A percentile compares a stretch with the other conserved stretches of the same genome.
These are phyloP conservation scores for Alitta virens DNA, from an alignment of 2,888 invertebrate genomes.

Conservation along the genomic window DNA sequence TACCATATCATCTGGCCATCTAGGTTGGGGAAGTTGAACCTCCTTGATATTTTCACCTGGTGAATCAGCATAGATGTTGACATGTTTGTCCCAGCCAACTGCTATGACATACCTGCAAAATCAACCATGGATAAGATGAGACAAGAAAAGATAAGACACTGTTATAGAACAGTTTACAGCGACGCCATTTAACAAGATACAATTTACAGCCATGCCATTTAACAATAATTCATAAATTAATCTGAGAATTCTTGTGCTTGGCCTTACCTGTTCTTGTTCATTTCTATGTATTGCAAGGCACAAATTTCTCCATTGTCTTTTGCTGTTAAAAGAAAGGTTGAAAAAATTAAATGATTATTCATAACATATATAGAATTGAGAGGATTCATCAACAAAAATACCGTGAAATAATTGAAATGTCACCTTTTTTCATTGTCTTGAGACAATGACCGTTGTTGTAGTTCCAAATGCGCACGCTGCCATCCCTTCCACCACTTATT, in stretches of 20 bases:
- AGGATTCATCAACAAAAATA: no score
- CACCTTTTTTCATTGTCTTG: constrained; percentile 38
- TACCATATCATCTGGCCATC: constrained; percentile 55
- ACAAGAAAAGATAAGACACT: no score
- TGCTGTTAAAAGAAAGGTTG: constrained; percentile 35
- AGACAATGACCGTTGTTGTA: constrained; percentile 58
- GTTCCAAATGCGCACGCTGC: constrained; percentile 55
- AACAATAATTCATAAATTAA: no score
- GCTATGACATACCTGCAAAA: constrained; percentile 51
- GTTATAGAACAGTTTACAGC: no score
- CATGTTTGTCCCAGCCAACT: constrained; percentile 56
- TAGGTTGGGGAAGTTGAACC: constrained; percentile 47
- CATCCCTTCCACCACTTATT: constrained; percentile 56
- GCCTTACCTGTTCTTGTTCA: constrained; percentile 53
- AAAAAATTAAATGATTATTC: not conserved
- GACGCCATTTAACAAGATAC: no score
- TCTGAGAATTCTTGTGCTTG: no score
- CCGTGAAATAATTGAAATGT: not conserved
- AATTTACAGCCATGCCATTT: no score
- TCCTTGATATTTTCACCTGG: constrained; percentile 45
- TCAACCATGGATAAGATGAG: no score
- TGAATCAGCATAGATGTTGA: constrained; percentile 55
- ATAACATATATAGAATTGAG: not conserved
- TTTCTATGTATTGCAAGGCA: constrained; percentile 53
- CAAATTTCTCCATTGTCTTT: constrained; percentile 51